Evolutionary conservation across 2,797 vertebrate genomes (phyloP), one percentile per base, ranked within the genome.

Genomic region (Enteromius argenteus): DNA sequence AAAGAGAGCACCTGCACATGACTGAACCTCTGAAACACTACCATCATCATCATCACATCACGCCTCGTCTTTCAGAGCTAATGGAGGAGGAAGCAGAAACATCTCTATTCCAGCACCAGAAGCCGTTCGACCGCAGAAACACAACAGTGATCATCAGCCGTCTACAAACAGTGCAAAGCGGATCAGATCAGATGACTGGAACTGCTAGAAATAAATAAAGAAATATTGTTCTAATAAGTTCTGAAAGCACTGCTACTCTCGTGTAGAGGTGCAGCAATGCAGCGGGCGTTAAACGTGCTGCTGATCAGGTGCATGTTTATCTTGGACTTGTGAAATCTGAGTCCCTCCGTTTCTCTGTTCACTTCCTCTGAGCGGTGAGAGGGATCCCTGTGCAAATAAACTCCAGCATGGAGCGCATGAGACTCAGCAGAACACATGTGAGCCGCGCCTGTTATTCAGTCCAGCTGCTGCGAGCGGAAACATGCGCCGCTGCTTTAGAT

Each of bases 371-470:
- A 91, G 92, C 80, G 89, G 92, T 91, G 92, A 93, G 90, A 91
- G 89, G 90, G 89, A 92, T 89, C 91, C 90, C 92, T 93, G 93
- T 94, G 93, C 87, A 95, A 94, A 95, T 94, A 94, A 93, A 94
- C 92, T 87, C 82, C 90, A 85, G 90, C 92, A 89, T 92, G 86
- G 86, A 77, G 88, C 86, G 86, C 71, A 74, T 80, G 64, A 94
- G 92, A 94, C 92, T 87, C 79, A 69, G 79, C 79, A 67, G 13
- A 27, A 67, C 58, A 49, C 32, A 51, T 78, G 30, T 68, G 78
- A 67, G 10, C 6, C 19, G 30, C 6, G 3, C 19, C 27, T 9
- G 4, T 68, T 51, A 80, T 80, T 53, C 30, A 67, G 44, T 39
- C 64, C 78, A 80, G 66, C 64, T 68, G 64, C 35, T 53, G 19